These are phyloP conservation scores for Leucopsar rothschildi DNA, from an alignment of 2,113 vertebrate genomes.

Conservation along the genomic window DNA sequence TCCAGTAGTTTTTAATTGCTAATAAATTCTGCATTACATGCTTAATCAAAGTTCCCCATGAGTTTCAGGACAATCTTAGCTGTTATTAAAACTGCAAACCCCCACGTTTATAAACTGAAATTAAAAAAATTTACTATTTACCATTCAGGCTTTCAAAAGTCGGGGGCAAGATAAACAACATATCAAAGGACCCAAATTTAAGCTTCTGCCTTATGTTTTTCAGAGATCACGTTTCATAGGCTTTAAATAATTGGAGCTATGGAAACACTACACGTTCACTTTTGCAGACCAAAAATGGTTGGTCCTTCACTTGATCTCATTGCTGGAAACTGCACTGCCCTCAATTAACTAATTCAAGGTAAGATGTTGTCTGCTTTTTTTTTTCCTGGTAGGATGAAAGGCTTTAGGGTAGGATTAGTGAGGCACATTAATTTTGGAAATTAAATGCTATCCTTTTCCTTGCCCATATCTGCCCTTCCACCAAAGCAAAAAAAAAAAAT, in stretches of 20 bases:
- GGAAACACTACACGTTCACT: neutral
- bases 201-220: neutral
- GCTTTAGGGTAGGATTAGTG: constrained; percentile 7
- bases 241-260: neutral
- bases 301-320: neutral
- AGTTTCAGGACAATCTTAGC: neutral
- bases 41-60: neutral
- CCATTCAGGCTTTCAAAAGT: neutral
- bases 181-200: neutral
- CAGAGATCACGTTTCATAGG: neutral
- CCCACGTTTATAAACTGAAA: neutral
- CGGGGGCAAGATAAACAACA: neutral
- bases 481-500: neutral
- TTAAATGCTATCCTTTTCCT: neutral
- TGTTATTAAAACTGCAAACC: neutral
- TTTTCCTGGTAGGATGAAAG: neutral
- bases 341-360: constrained; percentile 40
- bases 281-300: neutral
- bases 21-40: neutral
- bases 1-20: neutral
- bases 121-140: neutral
- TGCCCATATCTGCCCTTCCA: neutral
- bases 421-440: constrained; percentile 8
- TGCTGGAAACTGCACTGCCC: neutral
- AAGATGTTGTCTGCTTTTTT: neutral